A percentile compares a stretch with the other conserved stretches of the same genome.
phyloP scores from a whole-genome alignment of 2,888 invertebrate species.

The Synergus umbraculus region DNA sequence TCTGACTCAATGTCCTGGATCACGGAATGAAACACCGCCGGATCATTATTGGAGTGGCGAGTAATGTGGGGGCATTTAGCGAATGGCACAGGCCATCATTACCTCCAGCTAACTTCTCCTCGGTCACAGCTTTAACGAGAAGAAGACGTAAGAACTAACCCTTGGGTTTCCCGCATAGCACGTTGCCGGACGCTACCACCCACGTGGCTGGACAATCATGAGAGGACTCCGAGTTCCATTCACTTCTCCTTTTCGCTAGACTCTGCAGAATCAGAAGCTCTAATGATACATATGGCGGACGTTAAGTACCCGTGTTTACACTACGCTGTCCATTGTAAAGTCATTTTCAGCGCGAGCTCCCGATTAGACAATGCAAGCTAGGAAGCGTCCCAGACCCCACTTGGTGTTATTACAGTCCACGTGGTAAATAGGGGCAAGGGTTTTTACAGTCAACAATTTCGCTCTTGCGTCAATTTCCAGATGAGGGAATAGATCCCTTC shows the following conservation, averaged over 20 bases:
- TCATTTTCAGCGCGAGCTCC: slow-evolving; percentile 28
- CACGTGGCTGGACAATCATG: slow-evolving; percentile 59
- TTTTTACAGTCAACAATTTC: too few relatives aligned
- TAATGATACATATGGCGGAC: slow-evolving; percentile 24
- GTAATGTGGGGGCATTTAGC: slow-evolving; percentile 56
- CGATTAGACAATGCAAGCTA: slow-evolving; percentile 17
- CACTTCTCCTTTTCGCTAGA: slow-evolving; percentile 11
- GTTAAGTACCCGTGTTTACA: slow-evolving; percentile 37
- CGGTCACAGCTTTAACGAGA: slow-evolving; percentile 49
- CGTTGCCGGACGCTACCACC: slow-evolving; percentile 59
- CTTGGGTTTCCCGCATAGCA: slow-evolving; percentile 56
- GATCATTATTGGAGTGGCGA: slow-evolving; percentile 53
- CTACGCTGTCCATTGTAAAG: slow-evolving; percentile 25
- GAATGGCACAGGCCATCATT: slow-evolving; percentile 58
- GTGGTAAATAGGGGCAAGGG: too few relatives aligned
- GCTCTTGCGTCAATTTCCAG: too few relatives aligned
- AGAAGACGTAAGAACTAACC: slow-evolving; percentile 58
- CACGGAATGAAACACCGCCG: slow-evolving; percentile 52
- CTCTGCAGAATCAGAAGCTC: slow-evolving; percentile 28
- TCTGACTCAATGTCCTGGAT: slow-evolving; percentile 45
- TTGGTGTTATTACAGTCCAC: background rate
- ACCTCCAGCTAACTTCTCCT: slow-evolving; percentile 36
- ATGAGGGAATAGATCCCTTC: background rate
- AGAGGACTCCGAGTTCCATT: slow-evolving; percentile 19
- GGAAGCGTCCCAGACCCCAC: background rate